These are phyloP conservation scores for Pseudonaja textilis DNA, from an alignment of 2,113 vertebrate species.

Conservation along the genomic window DNA sequence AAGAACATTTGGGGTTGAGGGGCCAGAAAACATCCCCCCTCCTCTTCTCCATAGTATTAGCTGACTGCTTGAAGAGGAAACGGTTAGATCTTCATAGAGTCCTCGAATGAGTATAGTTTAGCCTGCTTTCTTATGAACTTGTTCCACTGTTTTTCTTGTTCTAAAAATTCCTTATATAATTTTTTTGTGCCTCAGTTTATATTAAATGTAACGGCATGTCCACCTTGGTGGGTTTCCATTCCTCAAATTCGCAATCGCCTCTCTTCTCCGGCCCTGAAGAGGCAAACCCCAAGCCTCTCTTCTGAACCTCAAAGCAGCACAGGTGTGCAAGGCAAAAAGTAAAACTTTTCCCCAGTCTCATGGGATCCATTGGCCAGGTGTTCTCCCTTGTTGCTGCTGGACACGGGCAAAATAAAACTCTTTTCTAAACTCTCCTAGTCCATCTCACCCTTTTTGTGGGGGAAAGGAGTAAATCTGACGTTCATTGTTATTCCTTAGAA, in stretches of 20 bases:
- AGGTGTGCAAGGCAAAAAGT: background rate
- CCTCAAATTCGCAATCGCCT: background rate
- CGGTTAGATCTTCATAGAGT: rapidly evolving
- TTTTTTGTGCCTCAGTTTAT: background rate
- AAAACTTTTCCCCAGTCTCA: no score
- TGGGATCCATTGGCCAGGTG: background rate
- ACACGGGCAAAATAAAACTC: background rate
- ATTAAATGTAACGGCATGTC: background rate
- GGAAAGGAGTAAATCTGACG: background rate
- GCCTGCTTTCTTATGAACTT: background rate
- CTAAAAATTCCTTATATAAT: background rate
- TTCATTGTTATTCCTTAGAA: background rate
- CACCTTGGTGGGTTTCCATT: background rate
- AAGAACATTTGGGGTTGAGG: background rate
- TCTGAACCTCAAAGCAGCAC: background rate
- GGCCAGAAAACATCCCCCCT: background rate
- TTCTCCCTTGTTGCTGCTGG: background rate
- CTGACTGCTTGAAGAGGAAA: background rate
- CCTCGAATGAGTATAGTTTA: background rate
- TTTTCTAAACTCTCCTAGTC: background rate
- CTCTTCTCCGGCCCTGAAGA: background rate
- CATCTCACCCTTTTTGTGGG: background rate
- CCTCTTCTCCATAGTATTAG: background rate
- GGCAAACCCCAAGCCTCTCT: background rate
- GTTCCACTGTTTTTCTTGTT: background rate